Conservation (phyloP, 37 sponge, comb jelly and placozoan species). For the Diacarnus erythraeanus region DNA sequence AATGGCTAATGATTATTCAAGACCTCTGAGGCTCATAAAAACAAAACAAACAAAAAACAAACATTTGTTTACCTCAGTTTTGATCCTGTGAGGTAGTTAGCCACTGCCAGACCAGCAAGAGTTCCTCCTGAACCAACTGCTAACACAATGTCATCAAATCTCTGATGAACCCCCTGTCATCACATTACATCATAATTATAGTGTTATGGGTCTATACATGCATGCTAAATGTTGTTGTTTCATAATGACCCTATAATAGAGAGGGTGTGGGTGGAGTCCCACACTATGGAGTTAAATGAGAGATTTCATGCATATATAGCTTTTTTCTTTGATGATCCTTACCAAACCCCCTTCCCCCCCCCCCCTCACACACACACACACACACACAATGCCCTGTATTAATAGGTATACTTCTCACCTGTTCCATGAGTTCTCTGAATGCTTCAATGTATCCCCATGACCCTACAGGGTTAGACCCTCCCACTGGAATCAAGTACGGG, state of each 20-base stretch:
- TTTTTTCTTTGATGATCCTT: too few species aligned
- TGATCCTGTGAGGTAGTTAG: slow-evolving; percentile 78
- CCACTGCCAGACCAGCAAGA: slow-evolving; percentile 60
- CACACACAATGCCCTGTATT: background rate
- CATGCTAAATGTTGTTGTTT: too few species aligned
- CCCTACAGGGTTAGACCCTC: slow-evolving; percentile 74
- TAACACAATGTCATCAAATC: slow-evolving; percentile 86
- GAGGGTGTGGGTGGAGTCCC: too few species aligned
- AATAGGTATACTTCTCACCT: slow-evolving; percentile 20
- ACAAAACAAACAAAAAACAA: background rate
- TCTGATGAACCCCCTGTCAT: slow-evolving; percentile 50
- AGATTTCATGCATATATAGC: too few species aligned
- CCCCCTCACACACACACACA: background rate
- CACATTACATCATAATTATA: background rate
- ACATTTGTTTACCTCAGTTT: slow-evolving; percentile 51
- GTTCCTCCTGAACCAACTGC: slow-evolving; percentile 79
- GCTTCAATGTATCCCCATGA: slow-evolving; percentile 88
- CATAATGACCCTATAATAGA: too few species aligned
- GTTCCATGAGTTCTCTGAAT: slow-evolving; percentile 76
- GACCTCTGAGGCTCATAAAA: background rate
- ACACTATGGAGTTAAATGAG: too few species aligned
- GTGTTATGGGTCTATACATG: too few species aligned
- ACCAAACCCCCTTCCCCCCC: too few species aligned
- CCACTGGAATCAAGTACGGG: slow-evolving; percentile 78
- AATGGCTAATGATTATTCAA: too few species aligned